A percentile compares a stretch with the other conserved stretches of the same genome.
Evolutionary conservation across 2,888 invertebrate genomes (phyloP).

Genomic region (Balanococcus diminutus): DNA sequence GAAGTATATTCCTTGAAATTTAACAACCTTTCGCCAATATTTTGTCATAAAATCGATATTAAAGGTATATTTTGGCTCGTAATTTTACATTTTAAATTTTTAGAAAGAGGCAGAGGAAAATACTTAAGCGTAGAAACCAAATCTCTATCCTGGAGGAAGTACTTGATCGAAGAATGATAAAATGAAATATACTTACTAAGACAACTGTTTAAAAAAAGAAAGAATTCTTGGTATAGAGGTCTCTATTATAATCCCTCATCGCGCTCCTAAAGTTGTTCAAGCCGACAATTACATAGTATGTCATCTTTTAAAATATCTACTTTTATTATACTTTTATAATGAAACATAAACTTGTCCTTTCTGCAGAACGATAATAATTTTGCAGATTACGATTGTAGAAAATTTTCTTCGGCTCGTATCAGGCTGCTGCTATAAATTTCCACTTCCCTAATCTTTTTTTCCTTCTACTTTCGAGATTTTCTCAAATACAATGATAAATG

Average conservation of each 20-base stretch:
- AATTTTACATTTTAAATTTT: too few species aligned
- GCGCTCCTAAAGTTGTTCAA: background rate
- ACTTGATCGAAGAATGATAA: too few species aligned
- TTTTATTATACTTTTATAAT: conserved; percentile 11
- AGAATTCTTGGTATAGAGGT: too few species aligned
- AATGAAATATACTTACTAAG: too few species aligned
- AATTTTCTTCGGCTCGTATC: conserved; percentile 42
- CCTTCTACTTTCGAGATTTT: conserved; percentile 31
- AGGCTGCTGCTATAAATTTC: conserved; percentile 41
- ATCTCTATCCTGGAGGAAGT: too few species aligned
- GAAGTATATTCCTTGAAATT: background rate
- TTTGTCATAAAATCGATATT: background rate
- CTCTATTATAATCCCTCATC: too few species aligned
- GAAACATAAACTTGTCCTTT: conserved; percentile 8
- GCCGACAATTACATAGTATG: background rate
- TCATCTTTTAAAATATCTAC: background rate
- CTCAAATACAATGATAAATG: conserved; percentile 45
- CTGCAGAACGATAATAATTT: conserved; percentile 23
- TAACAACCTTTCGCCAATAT: background rate
- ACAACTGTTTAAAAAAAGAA: too few species aligned
- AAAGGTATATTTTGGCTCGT: too few species aligned
- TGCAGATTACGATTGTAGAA: conserved; percentile 46
- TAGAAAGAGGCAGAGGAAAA: too few species aligned
- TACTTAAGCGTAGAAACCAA: too few species aligned
- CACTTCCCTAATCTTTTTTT: conserved; percentile 46